A percentile compares a stretch with the other conserved stretches of the same genome.
phyloP scores from a whole-genome alignment of 2,797 vertebrate genomes.

The Octomys mimax region DNA sequence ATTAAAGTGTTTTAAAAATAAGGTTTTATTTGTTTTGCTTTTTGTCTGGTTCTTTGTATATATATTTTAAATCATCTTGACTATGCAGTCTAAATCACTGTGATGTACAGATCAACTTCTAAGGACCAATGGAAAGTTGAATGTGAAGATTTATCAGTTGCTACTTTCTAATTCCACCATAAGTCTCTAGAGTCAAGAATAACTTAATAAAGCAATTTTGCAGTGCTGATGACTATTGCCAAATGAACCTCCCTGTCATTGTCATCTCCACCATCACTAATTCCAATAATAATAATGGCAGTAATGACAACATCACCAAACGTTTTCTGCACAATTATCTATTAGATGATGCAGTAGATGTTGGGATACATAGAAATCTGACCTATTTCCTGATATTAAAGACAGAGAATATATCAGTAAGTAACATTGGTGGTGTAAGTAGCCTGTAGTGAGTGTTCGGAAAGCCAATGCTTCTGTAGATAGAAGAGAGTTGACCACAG shows the following conservation, averaged over 20 bases:
- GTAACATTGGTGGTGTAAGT: background rate
- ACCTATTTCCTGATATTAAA: background rate
- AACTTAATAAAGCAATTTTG: conserved; percentile 1
- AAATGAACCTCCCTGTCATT: background rate
- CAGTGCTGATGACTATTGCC: background rate
- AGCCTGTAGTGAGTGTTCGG: background rate
- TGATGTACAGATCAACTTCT: background rate
- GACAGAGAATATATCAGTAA: background rate
- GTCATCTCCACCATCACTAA: background rate
- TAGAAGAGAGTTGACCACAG: background rate
- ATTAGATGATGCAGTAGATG: background rate
- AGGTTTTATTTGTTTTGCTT: background rate
- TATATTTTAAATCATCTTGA: conserved; percentile 37
- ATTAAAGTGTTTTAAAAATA: conserved; percentile 42
- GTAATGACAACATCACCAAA: background rate
- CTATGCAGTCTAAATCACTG: background rate
- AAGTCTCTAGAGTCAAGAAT: background rate
- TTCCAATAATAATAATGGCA: background rate
- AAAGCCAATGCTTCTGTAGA: conserved; percentile 12
- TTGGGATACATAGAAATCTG: background rate
- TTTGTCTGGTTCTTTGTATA: background rate
- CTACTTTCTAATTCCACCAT: background rate
- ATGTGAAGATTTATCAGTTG: conserved; percentile 41
- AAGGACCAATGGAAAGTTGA: background rate
- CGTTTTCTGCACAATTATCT: background rate